Base-by-base conservation (phyloP, 2,113 vertebrate species). In the Hypanus sabinus region DNA sequence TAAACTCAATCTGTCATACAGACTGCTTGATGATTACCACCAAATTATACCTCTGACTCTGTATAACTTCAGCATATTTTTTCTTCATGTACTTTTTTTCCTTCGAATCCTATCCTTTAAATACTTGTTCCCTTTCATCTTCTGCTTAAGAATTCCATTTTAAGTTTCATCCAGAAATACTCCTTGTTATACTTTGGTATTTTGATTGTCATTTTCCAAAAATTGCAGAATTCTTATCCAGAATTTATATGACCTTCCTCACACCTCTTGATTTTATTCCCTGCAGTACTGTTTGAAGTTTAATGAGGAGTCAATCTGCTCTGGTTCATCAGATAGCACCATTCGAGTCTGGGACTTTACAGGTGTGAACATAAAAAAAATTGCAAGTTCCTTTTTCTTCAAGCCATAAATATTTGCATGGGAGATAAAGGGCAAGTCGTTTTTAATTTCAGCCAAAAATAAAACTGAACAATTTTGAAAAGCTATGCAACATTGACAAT, bases 321-420 rank as follows among this genome's bases (percentile, higher is more conserved):
- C 91, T 93, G 91, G 91, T 93, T 93, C 91, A 55, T 93, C 91
- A 93, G 91, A 93, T 30, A 93, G 91, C 91, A 93, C 68, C 68
- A 93, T 93, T 73, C 65, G 91, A 55, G 36, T 93, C 68, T 93
- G 91, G 91, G 36, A 93, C 38, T 93, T 93, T 93, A 73, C 91
- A 93, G 91, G 91, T 93, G 68, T 92, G 91, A 93, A 93, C 27
- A 93, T 18, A 18, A 90, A n/a, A 87, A 24, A 87, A 60, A 5
- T 60, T 90, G 60, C 10, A 90, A 65, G 60, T 16, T 90, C 30
- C n/a, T 18, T 33, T n/a, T 65, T 65, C 57, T 88, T 33, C 27
- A 18, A 18, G 30, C 57, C 30, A 87, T 22, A 33, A 88, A 88
- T n/a, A 87, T 30, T 16, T 87, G 12, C 83, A 62, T 30, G 10